phyloP scores from a whole-genome alignment of 2,797 vertebrate species.

The Sebastes taczanowskii region DNA sequence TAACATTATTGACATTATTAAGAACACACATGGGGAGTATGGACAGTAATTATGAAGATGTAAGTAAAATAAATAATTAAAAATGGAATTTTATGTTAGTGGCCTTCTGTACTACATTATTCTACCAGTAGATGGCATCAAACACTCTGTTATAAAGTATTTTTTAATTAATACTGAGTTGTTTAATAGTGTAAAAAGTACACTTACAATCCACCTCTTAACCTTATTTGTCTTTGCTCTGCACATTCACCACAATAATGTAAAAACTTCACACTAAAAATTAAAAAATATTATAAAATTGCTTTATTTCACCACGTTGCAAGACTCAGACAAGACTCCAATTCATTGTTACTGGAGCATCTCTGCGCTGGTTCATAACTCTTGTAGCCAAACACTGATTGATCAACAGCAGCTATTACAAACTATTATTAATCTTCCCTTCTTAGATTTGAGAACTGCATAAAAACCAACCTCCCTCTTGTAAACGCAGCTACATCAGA shows the following conservation, averaged over 20 bases:
- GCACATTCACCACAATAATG: neutral
- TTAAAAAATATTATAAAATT: neutral
- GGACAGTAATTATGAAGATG: no score
- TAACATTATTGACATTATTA: neutral
- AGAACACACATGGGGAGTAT: no score
- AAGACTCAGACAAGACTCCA: neutral
- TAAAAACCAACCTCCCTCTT: neutral
- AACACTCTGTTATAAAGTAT: neutral
- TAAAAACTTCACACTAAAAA: neutral
- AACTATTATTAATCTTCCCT: neutral
- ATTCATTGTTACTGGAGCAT: neutral
- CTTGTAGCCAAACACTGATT: neutral
- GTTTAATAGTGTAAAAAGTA: neutral
- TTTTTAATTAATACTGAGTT: neutral
- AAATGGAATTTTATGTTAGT: neutral
- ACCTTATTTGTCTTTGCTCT: neutral
- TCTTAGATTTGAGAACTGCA: neutral
- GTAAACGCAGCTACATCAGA: neutral
- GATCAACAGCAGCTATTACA: neutral
- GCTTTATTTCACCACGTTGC: constrained; percentile 10
- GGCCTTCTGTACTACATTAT: neutral
- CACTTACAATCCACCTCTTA: neutral
- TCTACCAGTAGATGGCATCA: constrained; percentile 37
- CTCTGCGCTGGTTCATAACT: neutral
- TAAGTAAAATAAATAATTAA: neutral